Evolutionary conservation across 2,888 invertebrate species (phyloP).

Genomic region (Andrena fulva): DNA sequence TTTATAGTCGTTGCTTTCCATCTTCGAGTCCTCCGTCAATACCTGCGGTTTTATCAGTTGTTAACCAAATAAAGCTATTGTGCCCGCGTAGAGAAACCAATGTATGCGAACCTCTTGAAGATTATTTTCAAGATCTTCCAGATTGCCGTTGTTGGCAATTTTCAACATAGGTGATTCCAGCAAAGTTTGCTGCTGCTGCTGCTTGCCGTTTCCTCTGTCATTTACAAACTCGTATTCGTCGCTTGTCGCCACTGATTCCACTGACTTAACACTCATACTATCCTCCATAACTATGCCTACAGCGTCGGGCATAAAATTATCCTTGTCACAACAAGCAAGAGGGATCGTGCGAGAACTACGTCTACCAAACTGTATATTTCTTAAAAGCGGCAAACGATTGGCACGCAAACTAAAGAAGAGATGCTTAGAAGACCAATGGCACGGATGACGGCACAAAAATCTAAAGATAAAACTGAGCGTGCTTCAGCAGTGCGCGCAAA

Average conservation of each 20-base stretch:
- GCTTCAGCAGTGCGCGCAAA: not conserved
- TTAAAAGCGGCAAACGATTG: not conserved
- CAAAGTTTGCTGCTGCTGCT: conserved; percentile 79
- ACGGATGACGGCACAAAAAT: conserved; percentile 7
- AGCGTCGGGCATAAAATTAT: conserved; percentile 1
- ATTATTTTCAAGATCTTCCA: conserved; percentile 88
- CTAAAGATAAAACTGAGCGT: conserved; percentile 24
- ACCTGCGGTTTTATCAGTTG: conserved; percentile 70
- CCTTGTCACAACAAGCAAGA: not conserved
- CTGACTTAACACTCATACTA: conserved; percentile 88
- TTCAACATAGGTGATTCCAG: conserved; percentile 86
- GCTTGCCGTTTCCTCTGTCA: conserved; percentile 84
- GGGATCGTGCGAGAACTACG: not conserved
- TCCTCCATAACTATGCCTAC: conserved; percentile 87
- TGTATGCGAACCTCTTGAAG: conserved; percentile 86
- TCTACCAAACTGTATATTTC: not conserved
- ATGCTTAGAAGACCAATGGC: not conserved
- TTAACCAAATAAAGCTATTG: not conserved
- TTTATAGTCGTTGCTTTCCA: conserved; percentile 79
- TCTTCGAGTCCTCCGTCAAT: conserved; percentile 82
- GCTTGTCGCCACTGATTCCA: conserved; percentile 89
- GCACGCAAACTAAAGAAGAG: not conserved
- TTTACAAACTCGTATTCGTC: conserved; percentile 90
- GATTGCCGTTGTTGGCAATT: conserved; percentile 88
- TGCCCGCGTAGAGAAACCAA: not conserved